Conservation (phyloP, 2,888 invertebrate genomes). For the Lepidocyrtoides sp. region DNA sequence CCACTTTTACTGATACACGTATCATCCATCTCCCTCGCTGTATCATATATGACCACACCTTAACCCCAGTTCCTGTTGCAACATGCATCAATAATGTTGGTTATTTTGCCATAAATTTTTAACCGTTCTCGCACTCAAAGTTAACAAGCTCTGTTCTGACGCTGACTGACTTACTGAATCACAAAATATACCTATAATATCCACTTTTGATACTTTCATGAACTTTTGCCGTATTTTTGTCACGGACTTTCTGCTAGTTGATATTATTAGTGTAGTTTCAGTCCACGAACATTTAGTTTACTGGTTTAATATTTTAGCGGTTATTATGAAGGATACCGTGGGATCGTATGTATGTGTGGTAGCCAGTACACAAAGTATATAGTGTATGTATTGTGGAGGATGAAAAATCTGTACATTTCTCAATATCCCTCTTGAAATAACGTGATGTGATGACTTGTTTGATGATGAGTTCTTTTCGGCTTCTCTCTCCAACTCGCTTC, state of each 20-base stretch:
- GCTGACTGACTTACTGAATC: not conserved
- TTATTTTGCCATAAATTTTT: slow-evolving; percentile 74
- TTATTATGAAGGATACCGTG: slow-evolving; percentile 29
- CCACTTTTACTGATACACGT: slow-evolving; percentile 54
- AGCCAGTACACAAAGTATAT: too few species aligned
- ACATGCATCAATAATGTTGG: slow-evolving; percentile 57
- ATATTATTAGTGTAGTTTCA: not conserved
- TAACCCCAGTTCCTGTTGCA: slow-evolving; percentile 75
- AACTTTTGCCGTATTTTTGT: not conserved
- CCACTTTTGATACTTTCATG: not conserved
- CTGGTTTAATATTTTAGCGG: slow-evolving; percentile 7
- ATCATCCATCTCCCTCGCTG: slow-evolving; percentile 42
- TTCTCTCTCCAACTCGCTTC: slow-evolving; percentile 59
- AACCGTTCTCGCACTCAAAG: slow-evolving; percentile 60
- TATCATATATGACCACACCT: slow-evolving; percentile 68
- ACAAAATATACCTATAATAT: not conserved
- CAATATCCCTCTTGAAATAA: slow-evolving; percentile 30
- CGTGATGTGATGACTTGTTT: slow-evolving; percentile 16
- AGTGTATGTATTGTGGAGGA: not conserved
- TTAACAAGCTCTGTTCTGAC: slow-evolving; percentile 52
- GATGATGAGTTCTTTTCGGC: slow-evolving; percentile 57
- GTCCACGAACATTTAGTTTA: not conserved
- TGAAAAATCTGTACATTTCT: slow-evolving; percentile 26
- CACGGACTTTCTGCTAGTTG: not conserved
- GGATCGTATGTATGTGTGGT: slow-evolving; percentile 11